A percentile compares a stretch with the other conserved stretches of the same genome.
Conservation (phyloP, 1,140 invertebrate species). For the Diachasma alloeum region DNA sequence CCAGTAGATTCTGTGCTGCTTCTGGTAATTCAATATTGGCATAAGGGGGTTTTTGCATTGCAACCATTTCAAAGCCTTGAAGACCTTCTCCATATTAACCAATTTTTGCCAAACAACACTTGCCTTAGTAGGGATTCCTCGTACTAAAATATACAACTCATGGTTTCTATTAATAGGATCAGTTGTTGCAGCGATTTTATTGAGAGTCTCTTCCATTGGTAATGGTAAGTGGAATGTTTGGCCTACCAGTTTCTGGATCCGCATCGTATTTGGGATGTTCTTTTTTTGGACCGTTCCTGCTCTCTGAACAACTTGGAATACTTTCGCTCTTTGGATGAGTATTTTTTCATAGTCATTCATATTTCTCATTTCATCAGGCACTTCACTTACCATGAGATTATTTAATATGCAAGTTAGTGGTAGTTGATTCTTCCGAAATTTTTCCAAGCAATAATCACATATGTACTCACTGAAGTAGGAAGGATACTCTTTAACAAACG, state of each 20-base stretch:
- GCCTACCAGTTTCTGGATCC: too few relatives aligned
- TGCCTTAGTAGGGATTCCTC: not conserved
- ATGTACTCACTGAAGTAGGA: conserved; percentile 26
- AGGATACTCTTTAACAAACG: conserved; percentile 17
- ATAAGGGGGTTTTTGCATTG: not conserved
- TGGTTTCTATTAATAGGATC: not conserved
- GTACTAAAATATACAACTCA: not conserved
- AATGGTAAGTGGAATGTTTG: too few relatives aligned
- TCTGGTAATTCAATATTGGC: not conserved
- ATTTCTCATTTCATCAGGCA: not conserved
- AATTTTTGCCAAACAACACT: not conserved
- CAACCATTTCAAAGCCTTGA: not conserved
- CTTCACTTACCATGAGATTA: not conserved
- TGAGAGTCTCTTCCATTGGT: too few relatives aligned
- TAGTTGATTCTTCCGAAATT: not conserved
- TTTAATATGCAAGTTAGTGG: not conserved
- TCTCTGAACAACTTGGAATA: too few relatives aligned
- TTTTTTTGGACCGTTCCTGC: too few relatives aligned
- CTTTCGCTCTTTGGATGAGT: too few relatives aligned
- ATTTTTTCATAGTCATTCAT: not conserved
- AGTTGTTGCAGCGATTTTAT: not conserved
- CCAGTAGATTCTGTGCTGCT: not conserved
- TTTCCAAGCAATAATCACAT: conserved; percentile 18
- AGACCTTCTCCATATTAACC: not conserved
- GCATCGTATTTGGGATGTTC: too few relatives aligned